phyloP scores from a whole-genome alignment of 1,140 invertebrate genomes.

The Lamellibrachia luymesi region DNA sequence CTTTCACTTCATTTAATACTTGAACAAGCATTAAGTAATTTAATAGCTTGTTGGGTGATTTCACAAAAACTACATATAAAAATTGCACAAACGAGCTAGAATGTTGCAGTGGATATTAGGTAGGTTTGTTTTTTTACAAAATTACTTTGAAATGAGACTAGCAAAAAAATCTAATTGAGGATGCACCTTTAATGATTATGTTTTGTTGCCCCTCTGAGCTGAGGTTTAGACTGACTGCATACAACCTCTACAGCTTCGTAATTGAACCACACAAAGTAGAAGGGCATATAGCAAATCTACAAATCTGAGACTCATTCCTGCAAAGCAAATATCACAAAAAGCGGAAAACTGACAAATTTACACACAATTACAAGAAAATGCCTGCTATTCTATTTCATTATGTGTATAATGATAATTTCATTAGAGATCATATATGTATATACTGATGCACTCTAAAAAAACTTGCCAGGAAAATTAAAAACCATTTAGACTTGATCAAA shows the following conservation, averaged over 20 bases:
- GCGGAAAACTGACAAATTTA: background rate
- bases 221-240: background rate
- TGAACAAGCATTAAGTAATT: too few species aligned
- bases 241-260: background rate
- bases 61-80: too few species aligned
- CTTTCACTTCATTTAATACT: too few species aligned
- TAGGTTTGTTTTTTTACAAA: too few species aligned
- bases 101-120: too few species aligned
- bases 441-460: background rate
- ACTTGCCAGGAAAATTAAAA: background rate
- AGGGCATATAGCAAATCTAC: background rate
- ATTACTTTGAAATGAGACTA: too few species aligned
- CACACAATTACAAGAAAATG: background rate
- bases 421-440: background rate
- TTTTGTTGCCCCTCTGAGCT: too few species aligned
- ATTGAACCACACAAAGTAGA: background rate
- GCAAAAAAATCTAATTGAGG: too few species aligned
- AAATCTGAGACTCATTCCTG: background rate
- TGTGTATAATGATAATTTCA: background rate
- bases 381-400: background rate
- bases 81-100: too few species aligned
- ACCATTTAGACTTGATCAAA: background rate
- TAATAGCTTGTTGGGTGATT: too few species aligned
- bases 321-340: background rate
- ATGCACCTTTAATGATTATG: too few species aligned